These are phyloP conservation scores for Acronicta leporina DNA, from an alignment of 2,888 invertebrate species.

Conservation along the genomic window DNA sequence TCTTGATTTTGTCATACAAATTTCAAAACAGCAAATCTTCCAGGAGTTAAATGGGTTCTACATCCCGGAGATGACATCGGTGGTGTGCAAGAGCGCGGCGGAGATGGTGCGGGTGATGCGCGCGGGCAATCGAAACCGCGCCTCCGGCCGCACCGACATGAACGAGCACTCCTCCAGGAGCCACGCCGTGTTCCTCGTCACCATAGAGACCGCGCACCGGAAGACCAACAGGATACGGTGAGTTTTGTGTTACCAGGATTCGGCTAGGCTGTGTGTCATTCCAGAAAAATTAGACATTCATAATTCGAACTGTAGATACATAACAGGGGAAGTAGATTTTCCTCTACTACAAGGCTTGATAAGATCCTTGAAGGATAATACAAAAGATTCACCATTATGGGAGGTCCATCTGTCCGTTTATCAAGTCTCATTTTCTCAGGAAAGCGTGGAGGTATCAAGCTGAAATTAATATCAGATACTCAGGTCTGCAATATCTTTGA, in stretches of 20 bases:
- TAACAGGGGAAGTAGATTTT: too few species aligned
- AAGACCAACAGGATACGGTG: conserved; percentile 83
- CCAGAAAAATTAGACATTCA: too few species aligned
- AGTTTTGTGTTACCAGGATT: conserved; percentile 30
- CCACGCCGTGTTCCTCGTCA: conserved; percentile 99
- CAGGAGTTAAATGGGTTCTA: conserved; percentile 94
- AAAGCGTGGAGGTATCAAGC: too few species aligned
- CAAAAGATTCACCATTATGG: too few species aligned
- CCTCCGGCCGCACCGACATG: conserved; percentile 99
- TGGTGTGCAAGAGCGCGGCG: conserved; percentile 97
- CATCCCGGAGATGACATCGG: conserved; percentile 98
- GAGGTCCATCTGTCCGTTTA: too few species aligned
- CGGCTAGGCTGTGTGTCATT: background rate
- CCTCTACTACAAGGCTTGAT: too few species aligned
- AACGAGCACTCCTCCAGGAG: conserved; percentile 99
- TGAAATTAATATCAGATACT: too few species aligned
- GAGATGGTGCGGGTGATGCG: conserved; percentile 98
- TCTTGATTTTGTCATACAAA: background rate
- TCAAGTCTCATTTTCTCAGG: too few species aligned
- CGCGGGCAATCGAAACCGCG: conserved; percentile 97
- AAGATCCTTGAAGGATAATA: too few species aligned
- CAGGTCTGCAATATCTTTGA: too few species aligned
- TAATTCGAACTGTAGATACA: too few species aligned
- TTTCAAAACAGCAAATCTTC: background rate
- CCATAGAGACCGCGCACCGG: conserved; percentile 94